A percentile compares a stretch with the other conserved stretches of the same genome.
phyloP scores from a whole-genome alignment of 2,113 vertebrate species.

The Copsychus sechellarum region DNA sequence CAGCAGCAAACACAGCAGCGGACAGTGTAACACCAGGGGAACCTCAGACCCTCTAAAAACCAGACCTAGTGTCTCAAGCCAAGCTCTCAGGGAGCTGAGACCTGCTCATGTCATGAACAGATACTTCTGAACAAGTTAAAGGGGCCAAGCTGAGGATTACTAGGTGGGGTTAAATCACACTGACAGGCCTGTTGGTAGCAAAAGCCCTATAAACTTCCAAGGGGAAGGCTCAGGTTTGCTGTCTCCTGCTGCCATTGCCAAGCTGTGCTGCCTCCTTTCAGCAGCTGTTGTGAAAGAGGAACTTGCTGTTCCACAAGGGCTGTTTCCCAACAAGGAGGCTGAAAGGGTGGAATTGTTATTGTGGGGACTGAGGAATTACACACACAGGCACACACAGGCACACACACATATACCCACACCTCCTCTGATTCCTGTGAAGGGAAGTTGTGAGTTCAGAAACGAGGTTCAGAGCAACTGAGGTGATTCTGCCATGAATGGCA shows the following conservation, averaged over 20 bases:
- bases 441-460: slow-evolving; percentile 46
- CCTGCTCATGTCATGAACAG: not conserved
- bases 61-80: not conserved
- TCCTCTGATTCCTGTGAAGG: not conserved
- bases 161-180: not conserved
- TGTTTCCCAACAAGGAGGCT: slow-evolving; percentile 41
- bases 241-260: not conserved
- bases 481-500: not conserved
- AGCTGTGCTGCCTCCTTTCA: slow-evolving; percentile 17
- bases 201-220: not conserved
- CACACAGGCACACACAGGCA: not conserved
- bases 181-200: fast-evolving
- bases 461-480: not conserved
- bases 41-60: not conserved
- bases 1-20: not conserved
- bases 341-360: slow-evolving; percentile 41
- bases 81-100: not conserved
- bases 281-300: slow-evolving; percentile 55
- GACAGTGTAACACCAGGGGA: not conserved
- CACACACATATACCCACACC: not conserved
- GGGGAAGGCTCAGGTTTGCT: not conserved
- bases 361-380: not conserved
- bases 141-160: not conserved
- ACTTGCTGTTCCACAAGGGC: not conserved
- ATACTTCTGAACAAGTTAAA: not conserved